Conservation (phyloP, 2,797 vertebrate genomes). For the Thamnophis elegans region DNA sequence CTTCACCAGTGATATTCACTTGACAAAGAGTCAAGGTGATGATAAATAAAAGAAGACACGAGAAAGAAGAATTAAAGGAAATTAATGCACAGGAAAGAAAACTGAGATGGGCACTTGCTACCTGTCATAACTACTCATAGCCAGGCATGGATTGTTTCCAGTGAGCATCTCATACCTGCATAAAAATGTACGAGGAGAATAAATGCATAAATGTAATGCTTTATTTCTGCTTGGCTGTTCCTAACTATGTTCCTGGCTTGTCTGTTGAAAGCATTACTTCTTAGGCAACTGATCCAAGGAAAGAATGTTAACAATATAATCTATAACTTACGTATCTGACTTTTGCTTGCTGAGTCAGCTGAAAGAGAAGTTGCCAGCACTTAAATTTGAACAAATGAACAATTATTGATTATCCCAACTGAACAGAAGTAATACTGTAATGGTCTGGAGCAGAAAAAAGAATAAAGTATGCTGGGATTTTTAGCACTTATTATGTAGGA, state of each 20-base stretch:
- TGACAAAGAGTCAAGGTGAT: background rate
- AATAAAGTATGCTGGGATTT: background rate
- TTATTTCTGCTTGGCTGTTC: background rate
- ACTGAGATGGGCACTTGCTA: background rate
- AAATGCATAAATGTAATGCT: background rate
- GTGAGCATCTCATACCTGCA: background rate
- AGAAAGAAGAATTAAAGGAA: background rate
- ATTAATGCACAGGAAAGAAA: background rate
- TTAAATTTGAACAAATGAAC: constrained; percentile 25
- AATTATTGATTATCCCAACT: constrained; percentile 21
- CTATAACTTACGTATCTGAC: constrained; percentile 11
- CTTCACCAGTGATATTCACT: background rate
- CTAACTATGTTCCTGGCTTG: background rate
- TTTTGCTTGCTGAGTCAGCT: constrained; percentile 19
- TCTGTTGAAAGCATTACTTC: background rate
- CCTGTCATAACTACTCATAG: background rate
- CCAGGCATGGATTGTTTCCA: background rate
- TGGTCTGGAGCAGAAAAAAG: background rate
- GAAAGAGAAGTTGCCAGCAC: constrained; percentile 18
- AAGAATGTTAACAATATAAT: background rate
- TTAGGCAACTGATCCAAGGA: background rate
- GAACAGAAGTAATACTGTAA: background rate
- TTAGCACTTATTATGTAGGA: background rate
- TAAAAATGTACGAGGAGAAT: background rate
- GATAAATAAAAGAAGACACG: background rate